Evolutionary conservation across 2,113 vertebrate species (phyloP).

Genomic region (Semicossyphus pulcher): DNA sequence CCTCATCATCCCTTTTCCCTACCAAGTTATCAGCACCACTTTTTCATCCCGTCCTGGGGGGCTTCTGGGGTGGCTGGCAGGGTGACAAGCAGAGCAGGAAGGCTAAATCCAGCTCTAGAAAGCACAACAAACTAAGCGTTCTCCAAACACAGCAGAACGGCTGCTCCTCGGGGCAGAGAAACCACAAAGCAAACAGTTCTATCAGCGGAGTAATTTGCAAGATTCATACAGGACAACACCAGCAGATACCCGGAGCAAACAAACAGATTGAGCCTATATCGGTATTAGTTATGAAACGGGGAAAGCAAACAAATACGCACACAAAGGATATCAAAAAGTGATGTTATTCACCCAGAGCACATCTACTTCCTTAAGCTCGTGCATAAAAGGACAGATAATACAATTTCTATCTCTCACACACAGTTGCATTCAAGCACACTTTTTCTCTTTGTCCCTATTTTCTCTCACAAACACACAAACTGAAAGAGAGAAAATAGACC

Average conservation of each 20-base stretch:
- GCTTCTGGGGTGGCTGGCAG: conserved; percentile 64
- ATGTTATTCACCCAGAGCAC: background rate
- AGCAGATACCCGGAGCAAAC: conserved; percentile 9
- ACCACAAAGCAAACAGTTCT: conserved; percentile 55
- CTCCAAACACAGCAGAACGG: conserved; percentile 63
- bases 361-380: conserved; percentile 3
- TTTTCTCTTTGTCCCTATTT: background rate
- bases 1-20: conserved; percentile 11
- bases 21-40: conserved; percentile 54
- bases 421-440: background rate
- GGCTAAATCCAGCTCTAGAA: conserved; percentile 72
- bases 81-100: conserved; percentile 77
- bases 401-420: conserved; percentile 1
- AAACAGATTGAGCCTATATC: conserved; percentile 11
- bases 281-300: conserved; percentile 12
- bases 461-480: conserved; percentile 1
- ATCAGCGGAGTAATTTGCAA: conserved; percentile 48
- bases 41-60: conserved; percentile 66
- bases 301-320: conserved; percentile 12
- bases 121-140: conserved; percentile 74
- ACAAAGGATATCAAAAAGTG: conserved; percentile 29
- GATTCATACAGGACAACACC: conserved; percentile 25
- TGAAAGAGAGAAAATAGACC: conserved; percentile 16
- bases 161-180: conserved; percentile 43
- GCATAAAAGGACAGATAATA: conserved; percentile 18